phyloP scores from a whole-genome alignment of 35 echinoderm and acorn worm genomes.

The Diadema setosum region DNA sequence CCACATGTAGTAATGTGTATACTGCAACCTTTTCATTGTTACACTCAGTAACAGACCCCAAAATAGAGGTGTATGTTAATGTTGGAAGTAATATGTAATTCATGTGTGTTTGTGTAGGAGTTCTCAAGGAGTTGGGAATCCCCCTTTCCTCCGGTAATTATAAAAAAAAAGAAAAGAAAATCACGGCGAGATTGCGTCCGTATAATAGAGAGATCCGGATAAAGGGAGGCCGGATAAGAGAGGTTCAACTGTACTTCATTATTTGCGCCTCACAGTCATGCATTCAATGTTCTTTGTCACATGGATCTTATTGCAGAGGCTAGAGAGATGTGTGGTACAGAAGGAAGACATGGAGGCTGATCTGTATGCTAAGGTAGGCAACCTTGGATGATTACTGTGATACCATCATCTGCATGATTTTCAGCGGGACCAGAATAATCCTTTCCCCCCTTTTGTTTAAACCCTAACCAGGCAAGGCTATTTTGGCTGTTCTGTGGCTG shows the following conservation, averaged over 20 bases:
- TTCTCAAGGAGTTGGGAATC: too few species aligned
- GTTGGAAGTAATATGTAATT: too few species aligned
- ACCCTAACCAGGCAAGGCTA: neutral
- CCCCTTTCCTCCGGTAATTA: neutral
- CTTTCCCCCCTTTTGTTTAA: neutral
- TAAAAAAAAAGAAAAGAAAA: neutral
- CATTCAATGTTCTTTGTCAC: neutral
- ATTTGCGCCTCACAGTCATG: neutral
- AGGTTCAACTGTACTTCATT: neutral
- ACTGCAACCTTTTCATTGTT: too few species aligned
- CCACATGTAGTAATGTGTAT: too few species aligned
- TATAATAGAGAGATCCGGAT: too few species aligned
- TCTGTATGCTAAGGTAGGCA: neutral
- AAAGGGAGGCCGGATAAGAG: too few species aligned
- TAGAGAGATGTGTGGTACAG: neutral
- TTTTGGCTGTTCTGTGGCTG: too few species aligned
- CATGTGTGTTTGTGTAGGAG: too few species aligned
- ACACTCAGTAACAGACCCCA: too few species aligned
- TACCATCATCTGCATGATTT: neutral
- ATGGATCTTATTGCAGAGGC: neutral
- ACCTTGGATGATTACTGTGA: neutral
- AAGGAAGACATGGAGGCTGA: neutral
- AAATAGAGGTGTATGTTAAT: too few species aligned
- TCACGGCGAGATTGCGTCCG: too few species aligned
- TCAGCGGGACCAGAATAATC: neutral